These are phyloP conservation scores for Gastracanthus pulcherrimus DNA, from an alignment of 2,888 invertebrate species.

Conservation along the genomic window DNA sequence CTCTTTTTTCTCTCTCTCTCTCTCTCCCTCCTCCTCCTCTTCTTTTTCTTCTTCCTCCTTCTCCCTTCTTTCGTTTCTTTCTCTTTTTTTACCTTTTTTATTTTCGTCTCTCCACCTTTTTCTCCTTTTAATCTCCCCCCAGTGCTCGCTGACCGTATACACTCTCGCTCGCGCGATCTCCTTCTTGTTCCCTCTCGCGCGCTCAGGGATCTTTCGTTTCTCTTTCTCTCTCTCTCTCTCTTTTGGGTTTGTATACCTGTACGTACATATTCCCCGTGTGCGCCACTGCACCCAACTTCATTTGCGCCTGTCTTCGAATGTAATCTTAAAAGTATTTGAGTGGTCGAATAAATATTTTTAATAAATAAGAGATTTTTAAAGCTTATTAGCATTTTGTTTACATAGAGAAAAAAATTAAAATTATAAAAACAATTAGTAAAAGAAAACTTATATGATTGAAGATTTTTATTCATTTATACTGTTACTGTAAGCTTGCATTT, in stretches of 20 bases:
- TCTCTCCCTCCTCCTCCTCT: slow-evolving; percentile 58
- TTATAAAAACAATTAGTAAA: too few relatives aligned
- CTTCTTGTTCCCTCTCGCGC: slow-evolving; percentile 11
- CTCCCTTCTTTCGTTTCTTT: slow-evolving; percentile 53
- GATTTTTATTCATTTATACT: too few relatives aligned
- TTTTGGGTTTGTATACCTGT: slow-evolving; percentile 2
- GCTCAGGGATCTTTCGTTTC: slow-evolving; percentile 54
- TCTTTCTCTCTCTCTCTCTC: slow-evolving; percentile 53
- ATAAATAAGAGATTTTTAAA: too few relatives aligned
- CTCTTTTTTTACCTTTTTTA: slow-evolving; percentile 60
- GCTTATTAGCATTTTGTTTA: too few relatives aligned
- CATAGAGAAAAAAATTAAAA: too few relatives aligned
- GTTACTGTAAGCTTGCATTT: too few relatives aligned
- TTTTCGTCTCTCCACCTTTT: slow-evolving; percentile 64
- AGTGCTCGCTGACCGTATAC: slow-evolving; percentile 43
- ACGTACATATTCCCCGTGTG: not conserved
- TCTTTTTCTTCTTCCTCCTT: slow-evolving; percentile 63
- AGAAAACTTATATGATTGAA: too few relatives aligned
- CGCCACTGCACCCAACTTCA: not conserved
- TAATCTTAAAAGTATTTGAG: not conserved
- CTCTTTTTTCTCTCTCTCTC: slow-evolving; percentile 56
- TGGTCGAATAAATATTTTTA: not conserved
- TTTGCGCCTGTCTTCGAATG: not conserved
- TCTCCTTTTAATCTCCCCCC: slow-evolving; percentile 68
- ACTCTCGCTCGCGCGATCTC: not conserved